Conservation (phyloP, 2,113 vertebrate species). For the Anas platyrhynchos region DNA sequence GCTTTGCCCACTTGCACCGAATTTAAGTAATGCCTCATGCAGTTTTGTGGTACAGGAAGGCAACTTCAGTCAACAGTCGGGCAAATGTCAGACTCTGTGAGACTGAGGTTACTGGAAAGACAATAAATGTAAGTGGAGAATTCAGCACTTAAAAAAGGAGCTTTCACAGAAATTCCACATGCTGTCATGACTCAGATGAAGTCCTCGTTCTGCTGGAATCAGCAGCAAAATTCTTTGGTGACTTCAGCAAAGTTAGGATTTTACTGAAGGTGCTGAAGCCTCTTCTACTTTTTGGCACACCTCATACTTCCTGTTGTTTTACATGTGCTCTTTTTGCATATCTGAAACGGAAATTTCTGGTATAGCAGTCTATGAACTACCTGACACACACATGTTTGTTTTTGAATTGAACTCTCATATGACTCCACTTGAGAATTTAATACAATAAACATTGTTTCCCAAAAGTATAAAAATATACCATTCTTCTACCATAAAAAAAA, state of each 20-base stretch:
- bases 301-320: background rate
- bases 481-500: constrained; percentile 22
- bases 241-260: background rate
- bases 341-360: background rate
- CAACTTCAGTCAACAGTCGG: constrained; percentile 35
- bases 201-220: background rate
- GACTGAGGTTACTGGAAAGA: constrained; percentile 39
- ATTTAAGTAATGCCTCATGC: constrained; percentile 30
- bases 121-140: constrained; percentile 33
- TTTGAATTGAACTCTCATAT: constrained; percentile 3
- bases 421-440: constrained; percentile 37
- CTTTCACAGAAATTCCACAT: background rate
- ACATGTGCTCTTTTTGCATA: background rate
- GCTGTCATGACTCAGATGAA: background rate
- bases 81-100: background rate
- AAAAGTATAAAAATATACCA: constrained; percentile 27
- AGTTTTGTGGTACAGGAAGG: constrained; percentile 31
- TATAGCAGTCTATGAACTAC: background rate
- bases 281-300: background rate
- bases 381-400: background rate
- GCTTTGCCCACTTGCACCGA: background rate
- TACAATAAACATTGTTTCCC: constrained; percentile 41
- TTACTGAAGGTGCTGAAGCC: background rate
- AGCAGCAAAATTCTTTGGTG: background rate
- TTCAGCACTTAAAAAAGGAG: constrained; percentile 17